Evolutionary conservation across 2,888 invertebrate genomes (phyloP), one percentile per base, ranked within the genome.

Genomic region (Girardia tigrina): DNA sequence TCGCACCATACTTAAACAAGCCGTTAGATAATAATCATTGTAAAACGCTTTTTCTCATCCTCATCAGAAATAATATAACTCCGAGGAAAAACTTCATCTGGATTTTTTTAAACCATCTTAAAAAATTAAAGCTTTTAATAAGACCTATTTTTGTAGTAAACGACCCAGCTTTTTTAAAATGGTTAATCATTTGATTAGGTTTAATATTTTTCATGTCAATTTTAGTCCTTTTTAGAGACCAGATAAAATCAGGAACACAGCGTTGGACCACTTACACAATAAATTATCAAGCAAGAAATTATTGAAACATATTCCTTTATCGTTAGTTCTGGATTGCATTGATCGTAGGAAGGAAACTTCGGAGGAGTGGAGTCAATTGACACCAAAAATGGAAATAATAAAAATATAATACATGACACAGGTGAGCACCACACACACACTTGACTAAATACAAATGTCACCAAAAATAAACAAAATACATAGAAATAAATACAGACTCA

Each of bases 211-310:
- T 88, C 88, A 90, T 89, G 80, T 91, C 90, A 78, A 89, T 88
- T 84, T 89, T 90, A 79, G 92, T 92, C 77, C 90, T 88, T 78
- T 90, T 89, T 76, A 91, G 89, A 71, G 91, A 91, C 92, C 94
- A 94, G 36, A 93, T 87, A 80, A 94, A 91, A 81, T 92, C 91
- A 4, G 81, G 79, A 8, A 78, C 70, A 20, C 80, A 79, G n/a
- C n/a, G n/a, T n/a, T n/a, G n/a, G n/a, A n/a, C n/a, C n/a, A n/a
- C n/a, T n/a, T n/a, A n/a, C n/a, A n/a, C n/a, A n/a, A n/a, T n/a
- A n/a, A n/a, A n/a, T n/a, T n/a, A n/a, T n/a, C n/a, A n/a, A n/a
- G n/a, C n/a, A n/a, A n/a, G n/a, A n/a, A n/a, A n/a, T n/a, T n/a
- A n/a, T n/a, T n/a, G n/a, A n/a, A n/a, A n/a, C n/a, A n/a, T n/a